Base-by-base conservation (phyloP, 2,797 vertebrate genomes). In the Fundulus diaphanus region DNA sequence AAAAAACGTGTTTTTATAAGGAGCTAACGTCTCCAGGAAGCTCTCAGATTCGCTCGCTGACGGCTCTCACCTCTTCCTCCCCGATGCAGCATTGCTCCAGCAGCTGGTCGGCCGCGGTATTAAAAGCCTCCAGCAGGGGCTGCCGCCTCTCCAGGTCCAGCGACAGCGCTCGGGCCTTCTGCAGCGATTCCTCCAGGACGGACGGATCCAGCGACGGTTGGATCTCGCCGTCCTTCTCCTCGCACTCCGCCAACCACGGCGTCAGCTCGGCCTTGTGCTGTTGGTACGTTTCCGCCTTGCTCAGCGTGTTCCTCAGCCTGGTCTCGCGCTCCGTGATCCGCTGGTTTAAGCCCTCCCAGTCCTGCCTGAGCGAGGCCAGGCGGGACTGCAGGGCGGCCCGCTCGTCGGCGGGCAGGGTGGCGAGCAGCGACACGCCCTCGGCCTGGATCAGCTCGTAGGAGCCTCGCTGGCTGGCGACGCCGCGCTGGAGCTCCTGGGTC, bases 371-470 rank as follows among this genome's bases (percentile, higher is more conserved):
- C 81, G 93, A 83, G 33, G 90, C 80, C 76, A 99, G 89, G 24
- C 96, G 96, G 81, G 92, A 93, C 88, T 99, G 97, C 84, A 99
- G 92, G 13, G 93, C 89, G 4, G 92, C 92, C 48, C 96, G 96
- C 68, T 99, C 98, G 73, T 97, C 96, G 0, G 96, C 94, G 3
- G 96, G 96, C 3, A 97, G 96, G 0, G 96, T 94, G 49, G 97
- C 96, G 37, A 99, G 93, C 72, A 99, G 88, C 57, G 97, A 95
- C 1, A 94, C 96, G 1, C 98, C 98, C 87, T 99, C 97, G 0
- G 96, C 95, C 80, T 97, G 96, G 29, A 99, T 96, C 86, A 99
- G 96, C 90, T 99, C 97, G 0, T 99, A 99, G 79, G 98, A 95
- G 12, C 98, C 98, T 1, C 97, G 96, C 87, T 98, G 98, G 48